Percentiles rank a stretch among this genome's conserved stretches.
These are phyloP conservation scores for Andrena flavipes DNA, from an alignment of 2,888 invertebrate genomes.

Conservation along the genomic window DNA sequence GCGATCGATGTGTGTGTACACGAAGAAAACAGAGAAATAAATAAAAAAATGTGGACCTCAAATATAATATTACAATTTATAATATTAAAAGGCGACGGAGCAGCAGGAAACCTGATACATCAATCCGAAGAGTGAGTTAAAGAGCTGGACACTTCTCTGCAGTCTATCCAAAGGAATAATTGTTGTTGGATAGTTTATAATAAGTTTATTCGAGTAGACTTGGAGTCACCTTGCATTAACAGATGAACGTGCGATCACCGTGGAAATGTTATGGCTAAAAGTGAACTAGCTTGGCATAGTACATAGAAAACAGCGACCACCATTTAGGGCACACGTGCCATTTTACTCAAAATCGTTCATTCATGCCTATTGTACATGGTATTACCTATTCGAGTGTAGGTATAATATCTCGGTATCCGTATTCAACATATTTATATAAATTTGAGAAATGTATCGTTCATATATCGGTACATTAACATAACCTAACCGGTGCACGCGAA, in stretches of 20 bases:
- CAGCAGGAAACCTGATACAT: neutral
- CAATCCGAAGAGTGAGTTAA: neutral
- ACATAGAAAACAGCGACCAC: slow-evolving; percentile 37
- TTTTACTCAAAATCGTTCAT: slow-evolving; percentile 9
- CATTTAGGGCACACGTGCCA: slow-evolving; percentile 5
- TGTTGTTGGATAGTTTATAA: slow-evolving; percentile 14
- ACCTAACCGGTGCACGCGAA: neutral
- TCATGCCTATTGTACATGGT: slow-evolving; percentile 21
- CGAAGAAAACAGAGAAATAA: slow-evolving; percentile 50
- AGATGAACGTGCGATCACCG: slow-evolving; percentile 23
- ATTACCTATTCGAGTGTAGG: slow-evolving; percentile 29
- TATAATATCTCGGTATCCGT: slow-evolving; percentile 22
- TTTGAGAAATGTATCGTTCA: slow-evolving; percentile 10
- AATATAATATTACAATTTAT: neutral
- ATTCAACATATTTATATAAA: slow-evolving; percentile 15
- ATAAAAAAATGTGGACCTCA: slow-evolving; percentile 22
- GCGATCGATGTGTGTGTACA: slow-evolving; percentile 43
- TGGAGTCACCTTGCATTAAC: slow-evolving; percentile 19
- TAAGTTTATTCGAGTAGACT: slow-evolving; percentile 54
- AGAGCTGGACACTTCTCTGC: slow-evolving; percentile 9
- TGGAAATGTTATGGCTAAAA: slow-evolving; percentile 31
- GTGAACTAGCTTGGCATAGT: slow-evolving; percentile 12
- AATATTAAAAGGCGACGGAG: neutral
- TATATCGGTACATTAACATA: slow-evolving; percentile 5
- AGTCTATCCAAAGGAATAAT: slow-evolving; percentile 15